These are phyloP conservation scores for Etheostoma spectabile DNA, from an alignment of 2,113 vertebrate species.

Conservation along the genomic window DNA sequence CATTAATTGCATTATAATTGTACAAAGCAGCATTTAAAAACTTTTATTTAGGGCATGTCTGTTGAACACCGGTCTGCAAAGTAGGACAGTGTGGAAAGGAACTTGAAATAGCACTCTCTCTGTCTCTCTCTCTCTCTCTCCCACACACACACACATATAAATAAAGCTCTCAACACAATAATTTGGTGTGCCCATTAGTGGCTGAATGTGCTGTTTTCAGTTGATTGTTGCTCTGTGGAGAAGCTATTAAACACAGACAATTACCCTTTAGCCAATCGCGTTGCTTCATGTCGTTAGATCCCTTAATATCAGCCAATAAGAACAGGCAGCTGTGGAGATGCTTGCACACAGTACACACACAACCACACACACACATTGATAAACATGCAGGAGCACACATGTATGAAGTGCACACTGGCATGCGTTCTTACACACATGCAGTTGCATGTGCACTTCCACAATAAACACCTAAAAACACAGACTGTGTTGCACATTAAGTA, in stretches of 20 bases:
- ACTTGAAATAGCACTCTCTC: no score
- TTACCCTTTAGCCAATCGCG: background rate
- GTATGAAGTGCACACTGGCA: background rate
- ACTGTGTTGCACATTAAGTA: background rate
- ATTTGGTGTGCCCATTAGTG: background rate
- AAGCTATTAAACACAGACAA: constrained; percentile 15
- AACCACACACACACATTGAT: background rate
- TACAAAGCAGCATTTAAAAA: background rate
- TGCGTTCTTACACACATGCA: background rate
- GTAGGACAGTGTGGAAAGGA: background rate
- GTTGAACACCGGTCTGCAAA: background rate
- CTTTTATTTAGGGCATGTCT: background rate
- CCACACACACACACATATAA: background rate
- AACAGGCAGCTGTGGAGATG: background rate
- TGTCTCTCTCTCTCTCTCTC: background rate
- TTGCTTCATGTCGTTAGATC: background rate
- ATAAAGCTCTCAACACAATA: background rate
- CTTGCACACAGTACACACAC: background rate
- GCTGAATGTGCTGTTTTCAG: background rate
- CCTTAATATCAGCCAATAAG: background rate
- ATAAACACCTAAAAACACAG: background rate
- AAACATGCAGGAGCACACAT: background rate
- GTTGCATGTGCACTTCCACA: background rate
- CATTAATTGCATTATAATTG: background rate
- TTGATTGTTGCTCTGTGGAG: background rate